Evolutionary conservation across 2,797 vertebrate species (phyloP), one percentile per base, ranked within the genome.

Genomic region (Triplophysa yarkandensis): DNA sequence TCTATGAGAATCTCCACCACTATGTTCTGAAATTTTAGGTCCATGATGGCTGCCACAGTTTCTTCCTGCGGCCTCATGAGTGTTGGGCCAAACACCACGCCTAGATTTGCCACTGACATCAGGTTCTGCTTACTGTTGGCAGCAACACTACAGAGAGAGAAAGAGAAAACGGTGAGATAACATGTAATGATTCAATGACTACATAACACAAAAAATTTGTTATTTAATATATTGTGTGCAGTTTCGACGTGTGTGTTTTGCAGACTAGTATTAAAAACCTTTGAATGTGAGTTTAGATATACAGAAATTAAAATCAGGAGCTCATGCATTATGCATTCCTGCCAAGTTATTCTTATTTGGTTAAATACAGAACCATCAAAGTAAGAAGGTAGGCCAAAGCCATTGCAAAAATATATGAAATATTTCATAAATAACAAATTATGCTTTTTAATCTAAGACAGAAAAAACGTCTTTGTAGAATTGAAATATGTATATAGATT

Each of bases 21-120:
- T 1, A 99, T 99, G 85, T 99, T 99, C 88, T 99, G 98, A 87
- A 99, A 99, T 85, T 99, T 99, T 28, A 99, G 90, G 85, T 99
- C 98, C 96, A 99, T 98, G 84, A 99, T 96, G 88, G 95, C 97
- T 13, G 98, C 98, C 4, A 99, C 97, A 0, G 96, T 98, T 81
- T 99, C 97, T 85, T 99, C 96, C 87, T 97, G 94, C 0, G 97
- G 95, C 84, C 96, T 93, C 98, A 99, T 98, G 83, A 99, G 90
- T 0, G 97, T 98, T 65, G 98, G 98, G 76, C 98, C 98, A 74
- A 99, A 99, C 70, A 98, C 96, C 72, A 99, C 97, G 11, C 97
- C 98, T 83, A 99, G 90, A 84, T 99, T 99, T 19, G 97, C 95
- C 78, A 98, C 92, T 0, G 96, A 98, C 98, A 99, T 99, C 80